A percentile compares a stretch with the other conserved stretches of the same genome.
Evolutionary conservation across 2,888 invertebrate genomes (phyloP).

Genomic region (Drosophila mettleri): DNA sequence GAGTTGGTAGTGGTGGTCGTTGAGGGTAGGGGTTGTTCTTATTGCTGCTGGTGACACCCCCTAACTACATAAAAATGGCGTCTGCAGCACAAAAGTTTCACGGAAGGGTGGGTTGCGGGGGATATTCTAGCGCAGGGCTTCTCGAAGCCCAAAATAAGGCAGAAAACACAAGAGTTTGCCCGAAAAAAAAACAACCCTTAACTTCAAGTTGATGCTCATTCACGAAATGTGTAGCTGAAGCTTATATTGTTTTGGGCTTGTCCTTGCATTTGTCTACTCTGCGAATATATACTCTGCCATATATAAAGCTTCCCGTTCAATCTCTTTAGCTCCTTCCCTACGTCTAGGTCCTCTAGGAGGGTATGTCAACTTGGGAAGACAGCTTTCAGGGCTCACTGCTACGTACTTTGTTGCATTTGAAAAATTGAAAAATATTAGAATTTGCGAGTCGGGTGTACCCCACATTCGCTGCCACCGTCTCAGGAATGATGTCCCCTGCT

Average conservation of each 20-base stretch:
- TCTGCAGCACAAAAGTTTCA: neutral
- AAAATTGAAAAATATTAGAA: neutral
- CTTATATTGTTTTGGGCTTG: neutral
- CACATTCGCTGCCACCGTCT: neutral
- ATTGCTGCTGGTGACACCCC: constrained; percentile 15
- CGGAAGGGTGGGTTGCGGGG: constrained; percentile 29
- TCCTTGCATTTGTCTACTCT: neutral
- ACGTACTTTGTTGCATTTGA: neutral
- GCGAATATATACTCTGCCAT: too few relatives aligned
- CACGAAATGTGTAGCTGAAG: neutral
- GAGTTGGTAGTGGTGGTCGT: constrained; percentile 2
- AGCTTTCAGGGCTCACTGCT: neutral
- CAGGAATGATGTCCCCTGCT: neutral
- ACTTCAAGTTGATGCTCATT: neutral
- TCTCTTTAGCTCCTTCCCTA: neutral
- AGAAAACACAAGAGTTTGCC: constrained; percentile 23
- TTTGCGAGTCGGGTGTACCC: neutral
- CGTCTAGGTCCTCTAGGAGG: neutral
- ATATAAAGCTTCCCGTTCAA: too few relatives aligned
- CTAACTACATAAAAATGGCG: constrained; percentile 41
- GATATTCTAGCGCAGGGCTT: neutral
- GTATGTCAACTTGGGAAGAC: neutral
- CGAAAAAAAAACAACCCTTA: constrained; percentile 29
- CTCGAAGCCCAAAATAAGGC: constrained; percentile 27
- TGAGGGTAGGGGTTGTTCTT: constrained; percentile 13